Base-by-base conservation (phyloP, 2,888 invertebrate species). In the Chrysolina haemoptera region DNA sequence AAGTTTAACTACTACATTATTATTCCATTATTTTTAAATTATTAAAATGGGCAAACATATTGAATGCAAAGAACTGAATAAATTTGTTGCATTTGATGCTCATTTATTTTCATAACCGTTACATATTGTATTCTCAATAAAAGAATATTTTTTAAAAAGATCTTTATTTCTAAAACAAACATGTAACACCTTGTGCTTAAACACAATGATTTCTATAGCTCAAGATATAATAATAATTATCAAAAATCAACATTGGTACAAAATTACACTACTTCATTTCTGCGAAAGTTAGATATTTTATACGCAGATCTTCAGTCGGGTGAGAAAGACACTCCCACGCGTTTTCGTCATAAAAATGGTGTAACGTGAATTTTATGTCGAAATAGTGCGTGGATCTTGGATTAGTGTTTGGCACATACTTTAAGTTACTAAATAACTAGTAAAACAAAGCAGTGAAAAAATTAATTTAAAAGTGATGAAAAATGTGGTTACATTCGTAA, bases 121-220 rank as follows among this genome's bases (percentile, higher is more conserved):
- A 11, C 48, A 50, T 20, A n/a, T n/a, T 55, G 20, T 55, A 65
- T 50, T 66, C 18, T 35, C 66, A 67, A 67, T 67, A 48, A 53
- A 67, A 40, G 16, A 16, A 67, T 14, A 14, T 35, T 53, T 35
- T 53, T 53, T 12, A 53, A 53, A 53, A 43, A 53, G 53, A 50
- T 18, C 53, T 67, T 67, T 67, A 67, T 67, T 67, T 18, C 16
- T n/a, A 53, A 67, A 67, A 79, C 75, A 79, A 77, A 76, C 77
- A 76, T 77, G 75, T 76, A 76, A 78, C 74, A 78, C 76, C 67
- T 75, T 78, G 75, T 75, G 75, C 71, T 69, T 71, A 76, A 76
- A 76, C 71, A 74, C 71, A 69, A 74, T 77, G 68, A 70, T 71
- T 66, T 75, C 68, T 76, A 71, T 76, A 70, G 68, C 59, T 73